Evolutionary conservation across 2,888 invertebrate species (phyloP), one percentile per base, ranked within the genome.

Genomic region (Unio pictorum): DNA sequence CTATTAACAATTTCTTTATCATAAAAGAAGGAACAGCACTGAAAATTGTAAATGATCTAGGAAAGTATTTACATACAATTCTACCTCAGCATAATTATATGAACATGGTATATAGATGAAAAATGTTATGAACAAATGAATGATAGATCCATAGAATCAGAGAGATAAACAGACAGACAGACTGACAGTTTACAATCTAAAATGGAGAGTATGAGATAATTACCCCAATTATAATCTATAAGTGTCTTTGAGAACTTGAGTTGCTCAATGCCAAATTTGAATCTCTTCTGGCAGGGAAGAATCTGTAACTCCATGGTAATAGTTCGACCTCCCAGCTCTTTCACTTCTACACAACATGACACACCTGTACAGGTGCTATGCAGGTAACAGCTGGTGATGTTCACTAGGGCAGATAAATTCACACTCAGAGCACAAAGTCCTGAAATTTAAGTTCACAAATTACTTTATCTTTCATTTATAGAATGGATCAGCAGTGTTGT

Each of bases 281-380:
- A 62, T 3, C 45, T 67, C 45, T 64, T 64, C 23, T 67, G 63
- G 34, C 75, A 74, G 8, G 75, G 64, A 58, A 73, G 63, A 6
- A 75, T 58, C 30, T 66, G 61, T 8, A 75, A 60, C 20, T 60
- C 64, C 23, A 65, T 66, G 28, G 66, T 69, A 61, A 75, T 73
- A 54, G 67, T 62, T 61, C 59, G 62, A 17, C 68, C 66, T 15
- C 66, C 72, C 17, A 81, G 60, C n/a, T 72, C 68, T 26, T 80
- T 73, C 3, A 80, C 73, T 56, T 75, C 69, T 17, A 81, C 58
- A 71, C 82, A 82, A 55, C 82, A 82, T n/a, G 74, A 74, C 7
- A 82, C 71, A 28, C 76, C 74, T 11, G 79, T 77, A 62, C 82
- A 83, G n/a, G 71, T 72, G 61, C 59, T 60, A n/a, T 58, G 54